phyloP scores from a whole-genome alignment of 1,140 invertebrate species.

The Chymomyza costata region DNA sequence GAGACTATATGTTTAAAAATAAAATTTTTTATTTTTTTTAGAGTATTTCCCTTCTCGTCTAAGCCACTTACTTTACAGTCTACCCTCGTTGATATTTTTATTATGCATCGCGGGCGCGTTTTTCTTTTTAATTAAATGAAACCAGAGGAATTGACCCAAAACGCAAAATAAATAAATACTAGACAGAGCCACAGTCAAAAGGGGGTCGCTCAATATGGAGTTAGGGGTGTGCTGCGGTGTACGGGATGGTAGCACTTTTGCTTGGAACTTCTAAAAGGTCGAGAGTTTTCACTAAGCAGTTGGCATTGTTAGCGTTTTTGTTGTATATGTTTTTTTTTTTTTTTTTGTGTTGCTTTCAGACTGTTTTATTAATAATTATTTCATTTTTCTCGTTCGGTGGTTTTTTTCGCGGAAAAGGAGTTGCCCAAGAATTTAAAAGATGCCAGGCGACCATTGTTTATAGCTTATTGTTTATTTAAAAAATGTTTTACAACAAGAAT shows the following conservation, averaged over 20 bases:
- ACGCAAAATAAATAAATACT: constrained; percentile 66
- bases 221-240: neutral
- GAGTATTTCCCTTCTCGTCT: neutral
- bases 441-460: constrained; percentile 56
- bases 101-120: constrained; percentile 47
- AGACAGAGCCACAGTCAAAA: constrained; percentile 1
- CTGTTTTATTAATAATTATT: constrained; percentile 69
- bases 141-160: constrained; percentile 75
- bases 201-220: too few relatives aligned
- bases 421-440: constrained; percentile 62
- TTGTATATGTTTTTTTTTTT: constrained; percentile 33
- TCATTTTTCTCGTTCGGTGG: constrained; percentile 27
- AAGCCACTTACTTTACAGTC: too few relatives aligned
- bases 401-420: constrained; percentile 24
- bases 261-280: too few relatives aligned
- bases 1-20: constrained; percentile 14
- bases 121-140: constrained; percentile 75
- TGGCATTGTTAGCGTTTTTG: constrained; percentile 10
- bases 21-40: constrained; percentile 26
- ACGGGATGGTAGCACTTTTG: too few relatives aligned
- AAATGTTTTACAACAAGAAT: constrained; percentile 26
- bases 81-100: too few relatives aligned
- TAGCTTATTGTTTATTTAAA: constrained; percentile 13
- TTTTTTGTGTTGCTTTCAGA: constrained; percentile 29
- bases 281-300: too few relatives aligned